Percentiles rank a stretch among this genome's conserved stretches.
phyloP scores from a whole-genome alignment of 2,113 vertebrate genomes.

The Thalassoma bifasciatum region DNA sequence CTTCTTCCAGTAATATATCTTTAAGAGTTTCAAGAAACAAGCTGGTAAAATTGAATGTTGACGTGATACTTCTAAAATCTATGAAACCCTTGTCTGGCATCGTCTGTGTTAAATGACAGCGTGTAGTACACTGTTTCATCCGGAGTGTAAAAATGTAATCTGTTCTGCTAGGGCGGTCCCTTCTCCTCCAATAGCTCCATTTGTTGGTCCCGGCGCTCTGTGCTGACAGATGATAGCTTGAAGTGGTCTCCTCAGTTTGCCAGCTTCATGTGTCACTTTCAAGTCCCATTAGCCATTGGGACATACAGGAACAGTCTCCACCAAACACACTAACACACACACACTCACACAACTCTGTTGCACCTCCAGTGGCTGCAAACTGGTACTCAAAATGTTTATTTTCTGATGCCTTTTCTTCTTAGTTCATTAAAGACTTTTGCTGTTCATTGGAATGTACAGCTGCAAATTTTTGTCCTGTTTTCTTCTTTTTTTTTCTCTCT shows the following conservation, averaged over 20 bases:
- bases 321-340: constrained; percentile 22
- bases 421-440: constrained; percentile 30
- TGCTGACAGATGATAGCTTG: constrained; percentile 84
- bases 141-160: constrained; percentile 82
- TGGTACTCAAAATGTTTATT: constrained; percentile 6
- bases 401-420: constrained; percentile 19
- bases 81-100: constrained; percentile 31
- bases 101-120: constrained; percentile 60
- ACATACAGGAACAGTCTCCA: constrained; percentile 76
- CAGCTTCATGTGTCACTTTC: constrained; percentile 82
- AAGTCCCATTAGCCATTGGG: constrained; percentile 81
- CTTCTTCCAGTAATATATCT: neutral
- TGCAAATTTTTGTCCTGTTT: constrained; percentile 13
- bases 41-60: too few relatives aligned
- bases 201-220: constrained; percentile 71
- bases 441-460: constrained; percentile 5
- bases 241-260: constrained; percentile 83
- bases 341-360: constrained; percentile 25
- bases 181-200: constrained; percentile 83
- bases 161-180: constrained; percentile 83
- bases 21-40: neutral
- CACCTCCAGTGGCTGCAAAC: constrained; percentile 15
- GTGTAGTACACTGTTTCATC: constrained; percentile 65
- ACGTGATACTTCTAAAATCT: neutral
- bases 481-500: constrained; percentile 12